Evolutionary conservation across 1,140 invertebrate genomes (phyloP).

Genomic region (Brachionus calyciflorus): DNA sequence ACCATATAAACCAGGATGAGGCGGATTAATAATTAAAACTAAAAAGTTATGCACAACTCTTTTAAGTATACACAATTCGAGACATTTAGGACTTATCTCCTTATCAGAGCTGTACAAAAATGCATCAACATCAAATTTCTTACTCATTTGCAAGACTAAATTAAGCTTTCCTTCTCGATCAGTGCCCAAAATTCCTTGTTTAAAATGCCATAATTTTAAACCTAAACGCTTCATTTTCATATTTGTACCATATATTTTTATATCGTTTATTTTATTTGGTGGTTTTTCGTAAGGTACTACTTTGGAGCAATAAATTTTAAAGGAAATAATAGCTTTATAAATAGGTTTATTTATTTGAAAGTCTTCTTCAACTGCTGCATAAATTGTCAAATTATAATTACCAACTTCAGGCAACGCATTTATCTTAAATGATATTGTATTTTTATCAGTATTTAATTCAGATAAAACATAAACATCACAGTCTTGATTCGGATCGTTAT

Average conservation of each 20-base stretch:
- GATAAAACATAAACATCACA: constrained; percentile 5
- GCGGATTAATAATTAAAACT: constrained; percentile 25
- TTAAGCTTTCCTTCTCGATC: constrained; percentile 42
- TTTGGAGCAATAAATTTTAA: not conserved
- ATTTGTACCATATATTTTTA: constrained; percentile 30
- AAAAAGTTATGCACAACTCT: constrained; percentile 37
- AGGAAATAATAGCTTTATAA: constrained; percentile 4
- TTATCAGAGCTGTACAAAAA: constrained; percentile 34
- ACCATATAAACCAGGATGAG: constrained; percentile 38
- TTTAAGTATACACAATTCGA: constrained; percentile 31
- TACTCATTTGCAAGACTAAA: constrained; percentile 32
- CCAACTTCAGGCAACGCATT: constrained; percentile 9
- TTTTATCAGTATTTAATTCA: not conserved
- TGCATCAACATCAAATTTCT: constrained; percentile 19
- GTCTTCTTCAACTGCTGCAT: constrained; percentile 6
- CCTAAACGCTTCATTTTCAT: constrained; percentile 4
- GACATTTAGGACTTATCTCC: constrained; percentile 35
- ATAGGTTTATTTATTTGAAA: not conserved
- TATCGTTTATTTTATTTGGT: constrained; percentile 36
- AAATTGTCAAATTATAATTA: constrained; percentile 25
- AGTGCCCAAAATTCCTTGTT: constrained; percentile 31
- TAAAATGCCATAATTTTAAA: constrained; percentile 1
- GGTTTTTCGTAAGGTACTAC: constrained; percentile 2
- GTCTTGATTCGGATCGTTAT: not conserved
- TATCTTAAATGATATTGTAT: constrained; percentile 15